Conservation (phyloP, 2,888 invertebrate species). For the Hemaris fuciformis region DNA sequence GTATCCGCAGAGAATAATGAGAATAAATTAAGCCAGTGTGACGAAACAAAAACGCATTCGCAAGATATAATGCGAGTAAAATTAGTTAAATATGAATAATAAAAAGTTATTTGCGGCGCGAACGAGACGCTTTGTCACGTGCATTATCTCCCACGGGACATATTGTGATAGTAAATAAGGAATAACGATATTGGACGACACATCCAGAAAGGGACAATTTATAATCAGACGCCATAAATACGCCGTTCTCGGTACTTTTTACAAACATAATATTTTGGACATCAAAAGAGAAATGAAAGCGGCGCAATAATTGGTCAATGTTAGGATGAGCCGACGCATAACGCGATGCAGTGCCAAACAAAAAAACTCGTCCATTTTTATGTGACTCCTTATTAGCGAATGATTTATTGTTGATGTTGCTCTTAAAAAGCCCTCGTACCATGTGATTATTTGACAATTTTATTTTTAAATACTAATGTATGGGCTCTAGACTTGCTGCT, state of each 20-base stretch:
- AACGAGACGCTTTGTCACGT: not conserved
- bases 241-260: constrained; percentile 37
- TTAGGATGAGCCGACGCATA: constrained; percentile 40
- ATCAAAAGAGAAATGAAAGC: constrained; percentile 52
- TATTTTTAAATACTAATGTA: constrained; percentile 25
- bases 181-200: not conserved
- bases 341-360: constrained; percentile 58
- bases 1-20: not conserved
- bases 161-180: not conserved
- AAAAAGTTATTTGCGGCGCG: not conserved
- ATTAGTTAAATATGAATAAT: not conserved
- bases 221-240: constrained; percentile 39
- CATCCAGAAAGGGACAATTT: constrained; percentile 17
- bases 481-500: not conserved
- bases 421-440: constrained; percentile 36
- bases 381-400: constrained; percentile 65
- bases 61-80: not conserved
- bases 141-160: not conserved
- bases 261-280: constrained; percentile 46
- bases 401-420: constrained; percentile 61
- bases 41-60: not conserved
- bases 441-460: constrained; percentile 34
- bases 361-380: constrained; percentile 61
- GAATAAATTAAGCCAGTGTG: not conserved
- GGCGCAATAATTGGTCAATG: constrained; percentile 56